Percentiles rank a stretch among this genome's conserved stretches.
Evolutionary conservation across 2,888 invertebrate genomes (phyloP).

Genomic region (Sarcophaga rosellei): DNA sequence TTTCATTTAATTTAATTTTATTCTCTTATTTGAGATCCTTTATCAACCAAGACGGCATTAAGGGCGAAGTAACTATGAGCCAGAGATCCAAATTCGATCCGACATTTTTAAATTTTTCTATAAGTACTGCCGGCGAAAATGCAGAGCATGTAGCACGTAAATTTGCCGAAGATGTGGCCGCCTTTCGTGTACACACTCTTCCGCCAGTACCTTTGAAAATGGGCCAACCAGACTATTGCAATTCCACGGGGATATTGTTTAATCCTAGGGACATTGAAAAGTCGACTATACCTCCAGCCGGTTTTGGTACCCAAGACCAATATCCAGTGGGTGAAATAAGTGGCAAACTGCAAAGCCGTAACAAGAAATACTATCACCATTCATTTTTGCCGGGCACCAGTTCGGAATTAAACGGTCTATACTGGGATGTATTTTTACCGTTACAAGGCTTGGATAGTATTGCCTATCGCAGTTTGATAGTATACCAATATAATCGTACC

Average conservation of each 20-base stretch:
- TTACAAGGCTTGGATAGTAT: constrained; percentile 90
- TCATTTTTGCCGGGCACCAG: constrained; percentile 86
- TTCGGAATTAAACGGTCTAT: constrained; percentile 87
- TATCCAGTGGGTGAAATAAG: constrained; percentile 95
- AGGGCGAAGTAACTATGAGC: constrained; percentile 88
- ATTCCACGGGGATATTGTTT: constrained; percentile 87
- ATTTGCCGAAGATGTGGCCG: constrained; percentile 87
- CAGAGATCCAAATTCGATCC: constrained; percentile 93
- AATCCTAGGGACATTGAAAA: constrained; percentile 87
- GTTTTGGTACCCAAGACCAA: constrained; percentile 90
- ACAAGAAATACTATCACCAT: constrained; percentile 86
- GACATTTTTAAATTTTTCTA: constrained; percentile 88
- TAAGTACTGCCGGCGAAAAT: constrained; percentile 85
- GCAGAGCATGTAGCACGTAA: constrained; percentile 87
- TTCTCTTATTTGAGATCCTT: constrained; percentile 82
- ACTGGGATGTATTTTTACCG: constrained; percentile 93
- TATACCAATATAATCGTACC: constrained; percentile 77
- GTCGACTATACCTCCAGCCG: constrained; percentile 85
- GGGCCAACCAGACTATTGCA: constrained; percentile 83
- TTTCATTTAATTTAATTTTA: constrained; percentile 6
- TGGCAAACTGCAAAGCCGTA: constrained; percentile 90
- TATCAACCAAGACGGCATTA: constrained; percentile 89
- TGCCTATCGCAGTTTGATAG: constrained; percentile 87
- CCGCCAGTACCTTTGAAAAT: constrained; percentile 84
- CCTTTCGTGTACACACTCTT: constrained; percentile 87